Evolutionary conservation across 1,140 invertebrate species (phyloP).

Genomic region (Acyrthosiphon pisum): DNA sequence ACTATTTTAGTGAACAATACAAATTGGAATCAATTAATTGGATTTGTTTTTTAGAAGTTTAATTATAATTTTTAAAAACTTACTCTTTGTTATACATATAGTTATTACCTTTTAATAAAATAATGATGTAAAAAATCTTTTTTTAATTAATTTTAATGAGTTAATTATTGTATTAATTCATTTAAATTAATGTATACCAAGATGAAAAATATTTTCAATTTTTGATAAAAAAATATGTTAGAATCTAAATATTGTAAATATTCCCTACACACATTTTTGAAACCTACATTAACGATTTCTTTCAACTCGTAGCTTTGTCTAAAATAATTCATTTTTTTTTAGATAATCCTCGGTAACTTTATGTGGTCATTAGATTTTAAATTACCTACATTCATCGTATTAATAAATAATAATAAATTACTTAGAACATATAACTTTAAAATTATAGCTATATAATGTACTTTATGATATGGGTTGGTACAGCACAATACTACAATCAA

Average conservation of each 20-base stretch:
- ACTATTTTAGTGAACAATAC: not conserved
- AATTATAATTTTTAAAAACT: not conserved
- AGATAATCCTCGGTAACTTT: no score
- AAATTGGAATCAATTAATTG: not conserved
- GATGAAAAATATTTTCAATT: not conserved
- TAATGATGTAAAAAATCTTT: not conserved
- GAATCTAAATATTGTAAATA: no score
- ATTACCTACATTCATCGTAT: not conserved
- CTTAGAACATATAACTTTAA: no score
- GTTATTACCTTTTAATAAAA: not conserved
- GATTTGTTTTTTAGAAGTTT: not conserved
- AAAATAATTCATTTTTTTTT: no score
- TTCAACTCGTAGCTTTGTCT: not conserved
- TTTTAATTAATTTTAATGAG: not conserved
- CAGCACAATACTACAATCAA: no score
- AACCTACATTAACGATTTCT: not conserved
- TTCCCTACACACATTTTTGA: not conserved
- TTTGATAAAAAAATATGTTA: not conserved
- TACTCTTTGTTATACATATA: not conserved
- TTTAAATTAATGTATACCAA: not conserved
- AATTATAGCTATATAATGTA: no score
- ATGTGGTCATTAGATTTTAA: not conserved
- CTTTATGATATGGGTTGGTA: no score
- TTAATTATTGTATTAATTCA: not conserved
- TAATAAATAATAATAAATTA: no score